phyloP scores from a whole-genome alignment of 1,140 invertebrate genomes.

The Zaprionus camerounensis region DNA sequence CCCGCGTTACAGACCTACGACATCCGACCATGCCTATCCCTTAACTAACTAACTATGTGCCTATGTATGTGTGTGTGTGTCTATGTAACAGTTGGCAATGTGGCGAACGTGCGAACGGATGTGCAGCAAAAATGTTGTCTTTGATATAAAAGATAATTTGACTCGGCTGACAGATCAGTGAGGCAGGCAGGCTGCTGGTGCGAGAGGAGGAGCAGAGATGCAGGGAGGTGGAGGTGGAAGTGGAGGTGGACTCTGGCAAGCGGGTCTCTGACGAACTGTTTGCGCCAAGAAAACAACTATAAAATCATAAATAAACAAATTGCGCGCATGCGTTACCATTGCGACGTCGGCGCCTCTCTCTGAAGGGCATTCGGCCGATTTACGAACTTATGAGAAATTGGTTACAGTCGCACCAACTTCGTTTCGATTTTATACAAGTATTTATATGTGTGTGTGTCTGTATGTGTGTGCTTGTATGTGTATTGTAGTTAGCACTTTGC shows the following conservation, averaged over 20 bases:
- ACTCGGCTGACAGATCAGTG: conserved; percentile 4
- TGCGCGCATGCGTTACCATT: conserved; percentile 68
- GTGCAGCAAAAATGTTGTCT: conserved; percentile 52
- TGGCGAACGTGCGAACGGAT: conserved; percentile 81
- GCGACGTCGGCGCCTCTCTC: conserved; percentile 40
- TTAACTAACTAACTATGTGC: background rate
- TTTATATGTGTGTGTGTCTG: background rate
- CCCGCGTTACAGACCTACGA: conserved; percentile 16
- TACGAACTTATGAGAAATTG: conserved; percentile 47
- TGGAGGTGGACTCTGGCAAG: background rate
- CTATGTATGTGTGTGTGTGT: background rate
- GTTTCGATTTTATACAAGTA: conserved; percentile 17
- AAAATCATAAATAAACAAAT: conserved; percentile 62
- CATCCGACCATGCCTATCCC: conserved; percentile 4
- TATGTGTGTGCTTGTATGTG: conserved; percentile 11
- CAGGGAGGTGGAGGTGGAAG: background rate
- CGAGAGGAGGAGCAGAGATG: background rate
- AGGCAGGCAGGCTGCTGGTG: background rate
- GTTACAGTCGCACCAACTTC: conserved; percentile 26
- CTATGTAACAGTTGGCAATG: conserved; percentile 44
- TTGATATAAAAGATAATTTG: conserved; percentile 11
- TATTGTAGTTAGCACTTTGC: conserved; percentile 61
- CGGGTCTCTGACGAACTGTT: conserved; percentile 27
- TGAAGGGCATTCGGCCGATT: conserved; percentile 50
- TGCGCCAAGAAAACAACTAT: conserved; percentile 69